Conservation (phyloP, 2,888 invertebrate species). For the Microctonus hyperodae region DNA sequence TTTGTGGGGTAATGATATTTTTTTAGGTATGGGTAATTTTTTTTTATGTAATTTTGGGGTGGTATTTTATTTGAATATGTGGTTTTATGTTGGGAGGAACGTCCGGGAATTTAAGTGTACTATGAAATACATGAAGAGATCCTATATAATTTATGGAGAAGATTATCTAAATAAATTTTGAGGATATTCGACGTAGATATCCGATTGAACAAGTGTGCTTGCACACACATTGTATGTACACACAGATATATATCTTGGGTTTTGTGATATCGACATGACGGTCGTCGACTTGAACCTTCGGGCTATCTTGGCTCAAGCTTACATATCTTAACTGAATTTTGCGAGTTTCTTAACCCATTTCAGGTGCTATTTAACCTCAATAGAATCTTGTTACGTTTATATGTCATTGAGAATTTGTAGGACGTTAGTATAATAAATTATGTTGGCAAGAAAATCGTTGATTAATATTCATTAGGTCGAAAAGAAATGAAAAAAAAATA, state of each 20-base stretch:
- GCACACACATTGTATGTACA: slow-evolving; percentile 43
- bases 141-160: slow-evolving; percentile 47
- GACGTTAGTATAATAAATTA: background rate
- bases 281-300: slow-evolving; percentile 40
- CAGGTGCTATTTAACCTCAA: background rate
- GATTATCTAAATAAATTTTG: slow-evolving; percentile 13
- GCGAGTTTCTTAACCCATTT: background rate
- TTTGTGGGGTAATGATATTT: too few species aligned
- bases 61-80: background rate
- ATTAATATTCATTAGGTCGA: background rate
- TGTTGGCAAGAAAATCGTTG: background rate
- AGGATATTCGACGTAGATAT: background rate
- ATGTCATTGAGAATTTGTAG: background rate
- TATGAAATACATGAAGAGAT: slow-evolving; percentile 36
- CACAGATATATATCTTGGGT: slow-evolving; percentile 45
- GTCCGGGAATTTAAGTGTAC: slow-evolving; percentile 16
- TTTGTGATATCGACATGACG: slow-evolving; percentile 50
- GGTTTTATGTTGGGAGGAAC: background rate
- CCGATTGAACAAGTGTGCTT: slow-evolving; percentile 31
- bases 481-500: too few species aligned
- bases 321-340: background rate
- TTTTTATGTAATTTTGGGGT: background rate
- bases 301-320: slow-evolving; percentile 44
- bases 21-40: background rate
- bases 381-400: background rate